Conservation (phyloP, 2,888 invertebrate genomes). For the Lithophane socia region DNA sequence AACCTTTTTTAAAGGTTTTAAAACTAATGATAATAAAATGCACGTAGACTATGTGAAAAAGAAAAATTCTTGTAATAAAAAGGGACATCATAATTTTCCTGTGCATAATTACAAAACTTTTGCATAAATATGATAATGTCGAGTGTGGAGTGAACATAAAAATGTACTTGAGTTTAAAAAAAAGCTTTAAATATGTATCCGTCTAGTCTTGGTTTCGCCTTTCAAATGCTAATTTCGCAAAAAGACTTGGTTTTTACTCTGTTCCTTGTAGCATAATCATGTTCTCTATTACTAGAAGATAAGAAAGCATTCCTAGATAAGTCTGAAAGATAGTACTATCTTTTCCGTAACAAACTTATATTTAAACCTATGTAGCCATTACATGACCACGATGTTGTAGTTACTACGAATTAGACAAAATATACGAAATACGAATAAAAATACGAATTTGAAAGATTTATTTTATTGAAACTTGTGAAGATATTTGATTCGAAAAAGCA, state of each 20-base stretch:
- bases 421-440: no score
- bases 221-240: slow-evolving; percentile 45
- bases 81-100: neutral
- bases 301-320: neutral
- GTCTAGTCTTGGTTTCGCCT: slow-evolving; percentile 42
- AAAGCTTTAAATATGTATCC: slow-evolving; percentile 32
- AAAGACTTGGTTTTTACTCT: neutral
- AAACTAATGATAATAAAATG: neutral
- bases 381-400: neutral
- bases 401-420: no score
- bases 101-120: slow-evolving; percentile 24
- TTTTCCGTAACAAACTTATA: no score
- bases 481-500: neutral
- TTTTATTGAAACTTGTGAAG: neutral
- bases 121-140: slow-evolving; percentile 30
- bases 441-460: neutral
- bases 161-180: slow-evolving; percentile 22
- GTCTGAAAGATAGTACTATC: no score
- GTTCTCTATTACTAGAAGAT: neutral
- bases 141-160: slow-evolving; percentile 22
- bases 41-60: neutral
- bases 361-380: neutral
- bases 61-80: slow-evolving; percentile 11
- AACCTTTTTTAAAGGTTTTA: slow-evolving; percentile 13
- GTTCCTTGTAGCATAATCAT: neutral